Conservation (phyloP, 2,888 invertebrate genomes). For the Pilophorus perplexus region DNA sequence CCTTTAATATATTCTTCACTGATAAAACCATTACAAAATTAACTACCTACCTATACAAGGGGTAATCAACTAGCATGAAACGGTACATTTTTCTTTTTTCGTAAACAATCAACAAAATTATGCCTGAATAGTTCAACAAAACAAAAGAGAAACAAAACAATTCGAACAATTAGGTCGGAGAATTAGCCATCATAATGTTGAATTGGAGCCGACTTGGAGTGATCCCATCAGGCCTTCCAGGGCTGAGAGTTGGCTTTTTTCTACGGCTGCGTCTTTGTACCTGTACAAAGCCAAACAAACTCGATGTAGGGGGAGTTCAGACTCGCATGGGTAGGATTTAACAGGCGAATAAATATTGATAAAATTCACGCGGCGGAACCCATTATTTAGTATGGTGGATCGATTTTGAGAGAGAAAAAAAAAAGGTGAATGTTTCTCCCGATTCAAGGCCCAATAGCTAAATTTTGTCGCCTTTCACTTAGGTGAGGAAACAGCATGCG, state of each 20-base stretch:
- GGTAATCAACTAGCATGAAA: constrained; percentile 20
- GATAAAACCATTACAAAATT: constrained; percentile 39
- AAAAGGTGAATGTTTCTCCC: too few relatives aligned
- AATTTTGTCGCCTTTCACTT: too few relatives aligned
- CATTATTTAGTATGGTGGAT: too few relatives aligned
- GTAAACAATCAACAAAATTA: constrained; percentile 28
- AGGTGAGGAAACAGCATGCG: too few relatives aligned
- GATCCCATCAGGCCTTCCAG: constrained; percentile 37
- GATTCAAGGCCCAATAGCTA: too few relatives aligned
- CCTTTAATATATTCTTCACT: constrained; percentile 8
- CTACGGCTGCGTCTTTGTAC: constrained; percentile 25
- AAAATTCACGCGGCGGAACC: too few relatives aligned
- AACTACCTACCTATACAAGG: constrained; percentile 10
- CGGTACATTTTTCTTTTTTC: too few relatives aligned
- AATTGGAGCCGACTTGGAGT: constrained; percentile 24
- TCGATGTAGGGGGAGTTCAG: not conserved
- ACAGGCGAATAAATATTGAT: too few relatives aligned
- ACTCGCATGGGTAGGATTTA: too few relatives aligned
- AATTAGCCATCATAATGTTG: constrained; percentile 34
- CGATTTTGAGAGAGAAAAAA: too few relatives aligned
- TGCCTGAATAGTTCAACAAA: constrained; percentile 27
- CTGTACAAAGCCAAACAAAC: not conserved
- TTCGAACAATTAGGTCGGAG: constrained; percentile 12
- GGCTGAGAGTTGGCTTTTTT: constrained; percentile 25
- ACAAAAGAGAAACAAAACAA: constrained; percentile 25